Percentiles rank a stretch among this genome's conserved stretches.
Conservation (phyloP, 1,140 invertebrate genomes). For the Drosophila funebris region DNA sequence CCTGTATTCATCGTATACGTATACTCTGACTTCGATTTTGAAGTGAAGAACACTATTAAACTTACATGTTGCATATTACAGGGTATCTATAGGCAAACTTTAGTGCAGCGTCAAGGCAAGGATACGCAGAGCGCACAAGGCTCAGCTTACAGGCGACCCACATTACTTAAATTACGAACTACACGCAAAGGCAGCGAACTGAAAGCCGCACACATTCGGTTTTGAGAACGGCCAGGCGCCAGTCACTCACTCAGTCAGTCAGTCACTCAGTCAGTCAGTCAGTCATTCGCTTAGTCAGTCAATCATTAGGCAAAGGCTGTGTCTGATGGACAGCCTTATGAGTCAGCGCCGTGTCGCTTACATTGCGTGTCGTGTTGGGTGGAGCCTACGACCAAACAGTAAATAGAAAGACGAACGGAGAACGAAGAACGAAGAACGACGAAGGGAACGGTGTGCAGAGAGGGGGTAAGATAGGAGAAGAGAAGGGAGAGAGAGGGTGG, state of each 20-base stretch:
- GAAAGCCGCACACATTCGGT: conserved; percentile 59
- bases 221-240: conserved; percentile 42
- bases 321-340: conserved; percentile 54
- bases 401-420: background rate
- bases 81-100: background rate
- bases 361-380: conserved; percentile 53
- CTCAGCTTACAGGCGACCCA: conserved; percentile 60
- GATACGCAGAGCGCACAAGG: conserved; percentile 54
- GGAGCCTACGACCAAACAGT: conserved; percentile 29
- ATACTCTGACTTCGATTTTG: no score
- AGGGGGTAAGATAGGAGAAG: no score
- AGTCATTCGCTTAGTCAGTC: conserved; percentile 41
- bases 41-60: background rate
- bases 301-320: conserved; percentile 54
- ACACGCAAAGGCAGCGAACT: conserved; percentile 71
- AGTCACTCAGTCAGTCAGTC: conserved; percentile 14
- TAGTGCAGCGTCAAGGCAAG: conserved; percentile 22
- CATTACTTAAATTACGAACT: conserved; percentile 77
- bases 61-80: background rate
- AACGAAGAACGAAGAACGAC: background rate
- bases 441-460: background rate
- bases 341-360: conserved; percentile 50
- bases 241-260: conserved; percentile 29
- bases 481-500: background rate
- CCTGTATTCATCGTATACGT: no score